These are phyloP conservation scores for Eupithecia exiguata DNA, from an alignment of 2,888 invertebrate species.

Conservation along the genomic window DNA sequence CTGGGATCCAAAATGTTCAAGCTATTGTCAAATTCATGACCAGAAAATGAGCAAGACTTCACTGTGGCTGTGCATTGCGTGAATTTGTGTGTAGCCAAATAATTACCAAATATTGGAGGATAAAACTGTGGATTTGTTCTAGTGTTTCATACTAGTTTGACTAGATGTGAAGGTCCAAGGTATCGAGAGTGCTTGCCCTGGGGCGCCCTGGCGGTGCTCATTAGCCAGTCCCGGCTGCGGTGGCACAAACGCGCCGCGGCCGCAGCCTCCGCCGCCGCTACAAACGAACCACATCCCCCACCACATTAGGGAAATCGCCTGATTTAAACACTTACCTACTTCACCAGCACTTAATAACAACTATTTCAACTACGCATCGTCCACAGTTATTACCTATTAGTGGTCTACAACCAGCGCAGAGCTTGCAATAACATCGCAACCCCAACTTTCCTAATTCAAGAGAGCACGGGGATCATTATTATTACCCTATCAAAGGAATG, in stretches of 20 bases:
- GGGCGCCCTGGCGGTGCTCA: slow-evolving; percentile 48
- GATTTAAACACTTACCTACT: slow-evolving; percentile 24
- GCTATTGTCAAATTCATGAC: not conserved
- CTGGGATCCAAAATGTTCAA: not conserved
- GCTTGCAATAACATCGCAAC: not conserved
- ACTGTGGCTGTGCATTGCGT: not conserved
- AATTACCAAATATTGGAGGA: not conserved
- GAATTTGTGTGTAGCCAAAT: not conserved
- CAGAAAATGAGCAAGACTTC: not conserved
- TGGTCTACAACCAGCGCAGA: not conserved
- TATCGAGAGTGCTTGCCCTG: slow-evolving; percentile 46
- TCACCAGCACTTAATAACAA: not conserved
- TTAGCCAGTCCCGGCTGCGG: slow-evolving; percentile 65
- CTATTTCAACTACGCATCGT: not conserved
- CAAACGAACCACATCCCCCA: slow-evolving; percentile 23
- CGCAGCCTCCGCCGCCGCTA: slow-evolving; percentile 42
- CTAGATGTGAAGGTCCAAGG: not conserved
- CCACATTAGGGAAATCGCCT: slow-evolving; percentile 29
- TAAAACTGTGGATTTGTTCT: not conserved
- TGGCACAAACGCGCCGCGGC: slow-evolving; percentile 47
- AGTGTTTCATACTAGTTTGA: not conserved
- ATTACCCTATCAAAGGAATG: not conserved
- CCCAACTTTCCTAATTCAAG: not conserved
- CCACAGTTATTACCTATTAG: not conserved
- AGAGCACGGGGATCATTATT: not conserved